Percentiles rank a stretch among this genome's conserved stretches.
Evolutionary conservation across 2,113 vertebrate species (phyloP).

Genomic region (Ageneiosus marmoratus): DNA sequence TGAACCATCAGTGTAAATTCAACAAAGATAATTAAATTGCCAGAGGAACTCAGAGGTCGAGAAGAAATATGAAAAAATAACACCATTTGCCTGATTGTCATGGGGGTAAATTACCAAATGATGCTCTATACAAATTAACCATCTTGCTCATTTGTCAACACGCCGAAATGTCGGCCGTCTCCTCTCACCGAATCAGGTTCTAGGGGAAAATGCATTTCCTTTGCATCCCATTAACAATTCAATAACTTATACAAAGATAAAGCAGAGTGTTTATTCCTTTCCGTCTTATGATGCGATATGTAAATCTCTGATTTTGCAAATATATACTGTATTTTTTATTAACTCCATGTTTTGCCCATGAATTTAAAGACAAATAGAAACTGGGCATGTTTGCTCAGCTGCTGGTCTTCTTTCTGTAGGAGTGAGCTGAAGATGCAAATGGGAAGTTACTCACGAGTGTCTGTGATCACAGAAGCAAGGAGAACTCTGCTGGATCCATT

Average conservation of each 20-base stretch:
- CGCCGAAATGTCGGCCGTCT: constrained; percentile 46
- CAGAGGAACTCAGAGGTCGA: constrained; percentile 48
- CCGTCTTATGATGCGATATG: constrained; percentile 16
- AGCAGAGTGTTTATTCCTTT: constrained; percentile 29
- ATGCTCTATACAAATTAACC: constrained; percentile 54
- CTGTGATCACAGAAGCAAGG: constrained; percentile 27
- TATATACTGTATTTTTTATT: constrained; percentile 22
- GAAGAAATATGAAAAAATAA: constrained; percentile 54
- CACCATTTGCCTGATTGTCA: constrained; percentile 53
- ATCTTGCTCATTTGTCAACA: constrained; percentile 46
- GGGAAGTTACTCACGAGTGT: constrained; percentile 31
- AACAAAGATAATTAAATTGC: constrained; percentile 57
- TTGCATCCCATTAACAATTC: constrained; percentile 46
- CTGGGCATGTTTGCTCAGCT: neutral
- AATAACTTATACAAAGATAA: constrained; percentile 39
- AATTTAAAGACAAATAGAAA: constrained; percentile 12
- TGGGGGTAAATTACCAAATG: constrained; percentile 54
- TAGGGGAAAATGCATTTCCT: constrained; percentile 39
- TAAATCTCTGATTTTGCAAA: constrained; percentile 36
- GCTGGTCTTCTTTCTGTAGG: constrained; percentile 2
- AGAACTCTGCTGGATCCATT: constrained; percentile 16
- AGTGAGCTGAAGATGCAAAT: constrained; percentile 38
- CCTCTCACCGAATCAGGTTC: constrained; percentile 46
- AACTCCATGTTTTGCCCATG: neutral
- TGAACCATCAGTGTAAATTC: constrained; percentile 52